phyloP scores from a whole-genome alignment of 2,888 invertebrate species.

The Choristoneura rosaceana region DNA sequence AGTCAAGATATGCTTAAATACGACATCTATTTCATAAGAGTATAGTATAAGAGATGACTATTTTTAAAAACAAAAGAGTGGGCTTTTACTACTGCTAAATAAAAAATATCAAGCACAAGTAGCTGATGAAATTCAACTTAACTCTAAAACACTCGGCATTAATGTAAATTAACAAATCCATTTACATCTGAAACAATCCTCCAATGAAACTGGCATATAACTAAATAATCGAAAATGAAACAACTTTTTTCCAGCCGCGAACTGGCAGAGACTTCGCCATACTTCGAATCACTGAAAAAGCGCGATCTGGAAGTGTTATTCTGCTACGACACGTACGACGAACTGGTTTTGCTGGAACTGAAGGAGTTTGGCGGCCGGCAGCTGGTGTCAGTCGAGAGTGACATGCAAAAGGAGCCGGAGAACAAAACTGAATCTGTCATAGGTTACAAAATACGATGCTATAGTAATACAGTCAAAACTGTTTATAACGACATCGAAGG shows the following conservation, averaged over 20 bases:
- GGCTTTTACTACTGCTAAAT: too few relatives aligned
- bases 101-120: too few relatives aligned
- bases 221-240: too few relatives aligned
- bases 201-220: too few relatives aligned
- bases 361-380: slow-evolving; percentile 91
- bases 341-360: slow-evolving; percentile 95
- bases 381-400: slow-evolving; percentile 96
- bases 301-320: slow-evolving; percentile 96
- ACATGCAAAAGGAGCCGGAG: slow-evolving; percentile 91
- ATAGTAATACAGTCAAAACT: too few relatives aligned
- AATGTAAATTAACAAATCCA: neutral
- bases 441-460: slow-evolving; percentile 65
- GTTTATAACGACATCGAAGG: too few relatives aligned
- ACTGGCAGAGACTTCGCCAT: slow-evolving; percentile 97
- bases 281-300: slow-evolving; percentile 96
- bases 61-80: too few relatives aligned
- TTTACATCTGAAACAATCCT: neutral
- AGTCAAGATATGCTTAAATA: too few relatives aligned
- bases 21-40: too few relatives aligned
- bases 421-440: slow-evolving; percentile 85
- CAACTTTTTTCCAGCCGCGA: slow-evolving; percentile 87
- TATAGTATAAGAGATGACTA: too few relatives aligned
- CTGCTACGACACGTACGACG: slow-evolving; percentile 99
- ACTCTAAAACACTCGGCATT: neutral
- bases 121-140: neutral